Conservation (phyloP, 2,888 invertebrate genomes). For the Gibbula magus region DNA sequence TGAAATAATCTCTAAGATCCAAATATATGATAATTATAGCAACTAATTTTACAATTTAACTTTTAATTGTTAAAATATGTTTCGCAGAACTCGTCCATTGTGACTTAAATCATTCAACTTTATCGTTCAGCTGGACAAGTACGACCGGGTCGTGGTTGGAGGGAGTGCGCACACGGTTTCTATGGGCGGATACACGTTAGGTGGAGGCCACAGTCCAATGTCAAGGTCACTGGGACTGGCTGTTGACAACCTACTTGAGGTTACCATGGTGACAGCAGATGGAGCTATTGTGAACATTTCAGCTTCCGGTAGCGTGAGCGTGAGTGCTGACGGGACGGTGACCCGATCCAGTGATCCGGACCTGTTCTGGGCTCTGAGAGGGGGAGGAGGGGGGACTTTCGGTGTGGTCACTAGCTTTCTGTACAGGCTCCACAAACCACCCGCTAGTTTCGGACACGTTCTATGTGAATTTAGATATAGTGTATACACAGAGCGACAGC, state of each 20-base stretch:
- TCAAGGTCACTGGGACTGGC: constrained; percentile 43
- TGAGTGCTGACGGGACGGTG: background rate
- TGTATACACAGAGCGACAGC: background rate
- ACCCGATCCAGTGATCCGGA: constrained; percentile 24
- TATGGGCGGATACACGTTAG: constrained; percentile 60
- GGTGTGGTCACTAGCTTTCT: constrained; percentile 41
- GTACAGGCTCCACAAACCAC: constrained; percentile 40
- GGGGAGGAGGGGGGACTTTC: constrained; percentile 53
- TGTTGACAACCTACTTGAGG: constrained; percentile 47
- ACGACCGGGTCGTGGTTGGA: constrained; percentile 57
- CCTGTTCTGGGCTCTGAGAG: constrained; percentile 52
- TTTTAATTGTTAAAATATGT: too few relatives aligned
- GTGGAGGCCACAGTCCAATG: constrained; percentile 65
- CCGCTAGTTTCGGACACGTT: constrained; percentile 29
- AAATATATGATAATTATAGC: too few relatives aligned
- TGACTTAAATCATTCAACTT: background rate
- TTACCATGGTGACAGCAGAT: constrained; percentile 42
- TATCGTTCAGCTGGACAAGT: constrained; percentile 41
- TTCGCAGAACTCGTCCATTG: too few relatives aligned
- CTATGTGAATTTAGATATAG: constrained; percentile 19
- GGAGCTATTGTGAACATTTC: constrained; percentile 15
- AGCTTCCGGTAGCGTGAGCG: background rate
- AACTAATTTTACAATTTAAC: too few relatives aligned
- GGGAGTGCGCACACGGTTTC: constrained; percentile 59
- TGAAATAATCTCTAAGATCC: too few relatives aligned